These are phyloP conservation scores for Taenioides sp. DNA, from an alignment of 2,797 vertebrate species.

Conservation along the genomic window DNA sequence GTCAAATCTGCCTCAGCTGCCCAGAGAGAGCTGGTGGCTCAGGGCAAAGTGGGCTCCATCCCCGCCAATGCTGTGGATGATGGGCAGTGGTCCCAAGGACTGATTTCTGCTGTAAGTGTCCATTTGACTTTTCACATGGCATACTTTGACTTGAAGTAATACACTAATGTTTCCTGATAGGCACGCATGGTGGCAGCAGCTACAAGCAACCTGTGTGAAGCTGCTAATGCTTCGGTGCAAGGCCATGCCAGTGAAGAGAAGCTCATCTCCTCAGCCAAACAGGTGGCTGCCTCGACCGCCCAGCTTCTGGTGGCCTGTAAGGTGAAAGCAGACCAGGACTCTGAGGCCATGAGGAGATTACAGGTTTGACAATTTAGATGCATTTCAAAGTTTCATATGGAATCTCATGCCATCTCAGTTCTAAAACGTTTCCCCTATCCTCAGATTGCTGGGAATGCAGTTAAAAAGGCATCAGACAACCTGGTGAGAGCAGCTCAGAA, in stretches of 20 bases:
- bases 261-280: constrained; percentile 97
- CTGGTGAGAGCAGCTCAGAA: constrained; percentile 96
- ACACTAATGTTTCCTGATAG: constrained; percentile 57
- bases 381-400: not conserved
- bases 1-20: constrained; percentile 98
- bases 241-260: constrained; percentile 98
- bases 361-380: constrained; percentile 78
- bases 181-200: constrained; percentile 96
- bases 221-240: constrained; percentile 95
- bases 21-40: constrained; percentile 96
- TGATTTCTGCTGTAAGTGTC: constrained; percentile 94
- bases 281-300: constrained; percentile 96
- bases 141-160: not conserved
- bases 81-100: constrained; percentile 98
- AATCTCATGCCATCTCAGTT: not conserved
- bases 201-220: constrained; percentile 96
- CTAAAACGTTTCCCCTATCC: not conserved
- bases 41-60: constrained; percentile 97
- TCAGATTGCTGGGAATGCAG: constrained; percentile 94
- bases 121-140: not conserved
- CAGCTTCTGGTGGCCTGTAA: constrained; percentile 98
- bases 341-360: constrained; percentile 95
- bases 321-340: constrained; percentile 96
- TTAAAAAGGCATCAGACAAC: constrained; percentile 97
- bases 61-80: constrained; percentile 94